A percentile compares a stretch with the other conserved stretches of the same genome.
Conservation (phyloP, 2,888 invertebrate species). For the Pegoplata infirma region DNA sequence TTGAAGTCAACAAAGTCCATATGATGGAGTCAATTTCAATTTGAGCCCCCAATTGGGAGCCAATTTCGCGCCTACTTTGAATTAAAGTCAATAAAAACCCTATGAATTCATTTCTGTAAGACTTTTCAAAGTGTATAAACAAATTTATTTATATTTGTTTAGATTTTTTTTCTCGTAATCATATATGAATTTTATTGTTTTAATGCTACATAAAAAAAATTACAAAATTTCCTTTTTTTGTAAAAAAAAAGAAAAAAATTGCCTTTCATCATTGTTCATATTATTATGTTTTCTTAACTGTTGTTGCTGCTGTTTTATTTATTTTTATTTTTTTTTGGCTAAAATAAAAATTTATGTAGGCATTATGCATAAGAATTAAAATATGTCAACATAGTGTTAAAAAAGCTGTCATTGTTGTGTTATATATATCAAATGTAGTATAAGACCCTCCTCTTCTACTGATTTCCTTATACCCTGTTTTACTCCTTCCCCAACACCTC, state of each 20-base stretch:
- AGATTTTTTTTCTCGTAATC: too few species aligned
- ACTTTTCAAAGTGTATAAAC: too few species aligned
- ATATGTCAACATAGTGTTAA: conserved; percentile 53
- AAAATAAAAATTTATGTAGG: conserved; percentile 33
- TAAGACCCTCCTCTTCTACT: background rate
- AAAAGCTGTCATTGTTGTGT: conserved; percentile 39
- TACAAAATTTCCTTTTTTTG: background rate
- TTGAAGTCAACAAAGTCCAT: too few species aligned
- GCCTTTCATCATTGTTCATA: background rate
- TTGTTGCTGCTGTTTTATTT: too few species aligned
- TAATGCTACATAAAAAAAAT: conserved; percentile 24
- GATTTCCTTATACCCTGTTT: background rate
- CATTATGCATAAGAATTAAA: conserved; percentile 50
- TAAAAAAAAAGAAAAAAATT: conserved; percentile 2
- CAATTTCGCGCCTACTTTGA: too few species aligned
- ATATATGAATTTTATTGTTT: conserved; percentile 44
- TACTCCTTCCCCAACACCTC: background rate
- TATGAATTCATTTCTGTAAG: too few species aligned
- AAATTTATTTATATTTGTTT: too few species aligned
- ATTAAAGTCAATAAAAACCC: too few species aligned
- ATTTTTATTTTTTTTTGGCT: background rate
- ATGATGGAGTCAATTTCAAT: too few species aligned
- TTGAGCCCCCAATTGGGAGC: too few species aligned
- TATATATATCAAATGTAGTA: background rate
- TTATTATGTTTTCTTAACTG: background rate